These are phyloP conservation scores for Cantharis rustica DNA, from an alignment of 2,888 invertebrate species.

Conservation along the genomic window DNA sequence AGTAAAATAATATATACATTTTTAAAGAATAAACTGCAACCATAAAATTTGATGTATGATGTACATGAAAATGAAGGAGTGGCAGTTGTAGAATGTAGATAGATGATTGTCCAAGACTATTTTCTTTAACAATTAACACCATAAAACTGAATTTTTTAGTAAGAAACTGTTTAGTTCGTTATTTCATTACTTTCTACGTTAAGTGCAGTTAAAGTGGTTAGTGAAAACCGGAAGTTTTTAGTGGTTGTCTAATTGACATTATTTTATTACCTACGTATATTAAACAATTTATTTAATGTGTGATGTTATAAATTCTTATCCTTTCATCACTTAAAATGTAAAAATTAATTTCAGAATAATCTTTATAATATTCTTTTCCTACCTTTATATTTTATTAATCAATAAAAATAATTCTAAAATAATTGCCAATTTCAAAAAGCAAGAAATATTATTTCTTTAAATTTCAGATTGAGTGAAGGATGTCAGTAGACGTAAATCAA, in stretches of 20 bases:
- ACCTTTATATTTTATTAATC: neutral
- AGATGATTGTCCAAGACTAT: constrained; percentile 13
- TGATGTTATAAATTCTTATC: neutral
- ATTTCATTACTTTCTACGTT: constrained; percentile 1
- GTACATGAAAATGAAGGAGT: neutral
- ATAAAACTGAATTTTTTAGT: constrained; percentile 8
- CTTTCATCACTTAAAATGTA: neutral
- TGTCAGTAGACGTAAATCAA: neutral
- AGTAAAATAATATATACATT: neutral
- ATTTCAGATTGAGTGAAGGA: neutral
- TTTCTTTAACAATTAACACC: constrained; percentile 21
- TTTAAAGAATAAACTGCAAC: neutral
- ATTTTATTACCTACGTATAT: neutral
- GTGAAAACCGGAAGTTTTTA: constrained; percentile 3
- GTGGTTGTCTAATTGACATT: neutral
- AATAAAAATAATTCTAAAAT: neutral
- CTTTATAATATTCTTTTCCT: neutral
- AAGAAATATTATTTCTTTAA: neutral
- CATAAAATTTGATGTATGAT: neutral
- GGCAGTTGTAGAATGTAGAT: neutral
- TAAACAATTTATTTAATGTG: constrained; percentile 1
- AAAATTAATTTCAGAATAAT: neutral
- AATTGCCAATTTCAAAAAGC: neutral
- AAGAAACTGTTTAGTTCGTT: neutral
- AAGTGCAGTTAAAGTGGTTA: neutral